Base-by-base conservation (phyloP, 2,113 vertebrate genomes). In the Lophius piscatorius region DNA sequence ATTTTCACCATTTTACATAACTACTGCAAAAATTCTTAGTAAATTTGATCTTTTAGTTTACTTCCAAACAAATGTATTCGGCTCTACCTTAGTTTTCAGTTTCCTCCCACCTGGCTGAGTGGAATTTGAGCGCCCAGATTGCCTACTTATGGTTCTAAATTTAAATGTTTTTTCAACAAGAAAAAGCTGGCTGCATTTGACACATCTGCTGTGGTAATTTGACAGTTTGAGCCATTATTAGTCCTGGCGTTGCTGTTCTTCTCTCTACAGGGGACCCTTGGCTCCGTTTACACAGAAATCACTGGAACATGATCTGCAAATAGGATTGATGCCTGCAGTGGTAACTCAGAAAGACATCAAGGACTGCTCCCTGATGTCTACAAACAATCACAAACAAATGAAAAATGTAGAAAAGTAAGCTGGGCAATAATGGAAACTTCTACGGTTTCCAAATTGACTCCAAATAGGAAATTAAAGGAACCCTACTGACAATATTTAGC, bases 391-490 rank as follows among this genome's bases (percentile, higher is more conserved):
- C 38, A 50, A 35, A 44, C 46, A 80, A 75, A 83, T 78, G 62
- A 68, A 65, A 68, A 80, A 83, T 68, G 59, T 69, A 71, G 83
- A 66, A 57, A 70, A 73, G 50, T 41, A 56, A 70, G 60, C 83
- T 85, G 23, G 76, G 52, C 40, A n/a, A 78, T 63, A 83, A 46
- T 56, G 44, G 63, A 33, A 77, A 75, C 84, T 72, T 84, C 22
- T 46, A 1, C 49, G 40, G 62, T 74, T 70, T 76, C 62, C 51
- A 84, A 77, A 76, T 76, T 80, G 45, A 33, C 44, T 68, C 41
- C 52, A 78, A 74, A 81, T 82, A 76, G 55, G 38, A 82, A 83
- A 76, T 74, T 50, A 76, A 79, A 77, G 44, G 4, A 35, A 42
- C 59, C 65, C 29, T 58, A 47, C 26, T 51, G 48, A 49, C 40